Base-by-base conservation (phyloP, 1,140 invertebrate genomes). In the Aleiodes sp. region DNA sequence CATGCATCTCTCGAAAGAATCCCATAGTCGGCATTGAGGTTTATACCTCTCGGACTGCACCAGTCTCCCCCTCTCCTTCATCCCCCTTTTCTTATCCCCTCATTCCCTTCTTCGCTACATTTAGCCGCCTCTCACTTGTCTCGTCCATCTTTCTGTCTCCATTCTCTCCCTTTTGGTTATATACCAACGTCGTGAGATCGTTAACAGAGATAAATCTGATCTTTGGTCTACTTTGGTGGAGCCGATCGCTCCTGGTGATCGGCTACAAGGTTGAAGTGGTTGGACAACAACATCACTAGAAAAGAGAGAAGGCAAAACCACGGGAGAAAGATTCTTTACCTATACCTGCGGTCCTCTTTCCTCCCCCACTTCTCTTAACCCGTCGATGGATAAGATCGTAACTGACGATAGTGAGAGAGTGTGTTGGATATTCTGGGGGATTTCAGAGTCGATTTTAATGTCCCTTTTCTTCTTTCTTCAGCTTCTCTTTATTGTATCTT, bases 211-310 rank as follows among this genome's bases (percentile, higher is more conserved):
- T 73, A 73, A 70, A 70, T 61, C 21, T 65, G 69, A 73, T 73
- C 71, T 66, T 73, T 73, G 71, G 71, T 70, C 71, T 70, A 73
- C 71, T 73, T 73, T 70, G 71, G 60, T 26, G 21, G 52, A 52
- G 39, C 68, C 68, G 68, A 73, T 73, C 68, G 60, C 68, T 70
- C 63, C 67, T 39, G 66, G 67, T 66, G 71, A 72, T 72, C 68
- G 33, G 56, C 31, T 1, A 24, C n/a, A 39, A 35, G 68, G 63
- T 68, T 39, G 41, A 37, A 28, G 57, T 41, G 56, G 57, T 26
- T 37, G 41, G 24, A 65, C 41, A 46, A 52, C 31, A 39, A 33
- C 33, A 43, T 46, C 41, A 46, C 41, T 46, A 46, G 12, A n/a
- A n/a, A n/a, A n/a, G n/a, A n/a, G n/a, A n/a, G n/a, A n/a, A 46